phyloP scores from a whole-genome alignment of 2,888 invertebrate species.

The Ceriagrion tenellum region DNA sequence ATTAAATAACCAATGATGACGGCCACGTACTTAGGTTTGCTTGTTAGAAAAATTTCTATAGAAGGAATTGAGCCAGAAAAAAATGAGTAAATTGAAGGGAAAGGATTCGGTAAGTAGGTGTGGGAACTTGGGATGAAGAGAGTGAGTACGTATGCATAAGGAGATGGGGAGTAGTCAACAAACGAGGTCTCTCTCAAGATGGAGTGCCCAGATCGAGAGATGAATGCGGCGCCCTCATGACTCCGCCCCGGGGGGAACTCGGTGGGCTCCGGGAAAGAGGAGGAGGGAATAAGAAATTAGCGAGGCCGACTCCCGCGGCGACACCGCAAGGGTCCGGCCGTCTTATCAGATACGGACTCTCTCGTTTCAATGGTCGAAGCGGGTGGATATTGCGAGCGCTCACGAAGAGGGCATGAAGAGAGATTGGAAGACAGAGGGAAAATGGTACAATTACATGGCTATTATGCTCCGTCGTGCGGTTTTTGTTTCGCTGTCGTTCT shows the following conservation, averaged over 20 bases:
- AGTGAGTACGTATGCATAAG: not conserved
- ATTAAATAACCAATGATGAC: no score
- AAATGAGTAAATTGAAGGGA: not conserved
- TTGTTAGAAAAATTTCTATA: no score
- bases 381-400: not conserved
- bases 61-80: no score
- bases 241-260: not conserved
- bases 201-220: not conserved
- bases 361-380: not conserved
- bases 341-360: not conserved
- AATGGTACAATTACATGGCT: slow-evolving; percentile 12
- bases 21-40: no score
- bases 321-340: not conserved
- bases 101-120: not conserved
- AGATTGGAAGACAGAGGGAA: not conserved
- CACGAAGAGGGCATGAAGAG: not conserved
- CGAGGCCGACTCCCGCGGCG: slow-evolving; percentile 9
- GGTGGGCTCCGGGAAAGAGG: not conserved
- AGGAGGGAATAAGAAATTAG: not conserved
- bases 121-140: not conserved
- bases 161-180: not conserved
- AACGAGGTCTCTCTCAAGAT: not conserved
- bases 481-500: not conserved
- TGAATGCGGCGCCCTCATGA: not conserved
- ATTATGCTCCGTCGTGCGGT: not conserved